Conservation (phyloP, 2,888 invertebrate genomes). For the Schizotus pectinicornis region DNA sequence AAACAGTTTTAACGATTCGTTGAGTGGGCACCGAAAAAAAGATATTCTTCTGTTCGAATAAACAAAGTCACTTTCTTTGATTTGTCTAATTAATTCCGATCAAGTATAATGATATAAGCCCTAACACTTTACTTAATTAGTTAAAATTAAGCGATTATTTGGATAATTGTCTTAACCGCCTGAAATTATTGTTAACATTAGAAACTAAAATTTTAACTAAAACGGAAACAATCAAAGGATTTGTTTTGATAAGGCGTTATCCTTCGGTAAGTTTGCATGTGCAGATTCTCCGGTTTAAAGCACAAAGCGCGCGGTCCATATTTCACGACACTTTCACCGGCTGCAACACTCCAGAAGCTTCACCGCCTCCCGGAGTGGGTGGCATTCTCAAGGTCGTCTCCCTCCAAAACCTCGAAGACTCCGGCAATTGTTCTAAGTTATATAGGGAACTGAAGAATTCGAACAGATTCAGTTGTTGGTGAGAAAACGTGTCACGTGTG, state of each 20-base stretch:
- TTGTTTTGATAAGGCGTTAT: too few relatives aligned
- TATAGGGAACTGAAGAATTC: constrained; percentile 36
- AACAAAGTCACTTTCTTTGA: background rate
- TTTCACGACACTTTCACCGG: constrained; percentile 28
- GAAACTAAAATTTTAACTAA: too few relatives aligned
- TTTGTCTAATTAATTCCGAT: too few relatives aligned
- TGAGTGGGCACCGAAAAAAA: too few relatives aligned
- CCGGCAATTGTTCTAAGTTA: constrained; percentile 33
- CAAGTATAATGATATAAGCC: too few relatives aligned
- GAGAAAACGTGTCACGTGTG: constrained; percentile 29
- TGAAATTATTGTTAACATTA: too few relatives aligned
- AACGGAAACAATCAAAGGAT: too few relatives aligned
- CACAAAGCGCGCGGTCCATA: background rate
- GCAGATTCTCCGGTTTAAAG: too few relatives aligned
- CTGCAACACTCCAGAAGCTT: constrained; percentile 18
- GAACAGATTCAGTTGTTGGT: constrained; percentile 31
- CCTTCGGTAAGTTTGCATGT: too few relatives aligned
- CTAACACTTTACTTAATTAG: too few relatives aligned
- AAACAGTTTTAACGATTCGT: background rate
- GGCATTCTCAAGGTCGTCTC: constrained; percentile 34
- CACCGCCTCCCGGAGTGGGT: constrained; percentile 16
- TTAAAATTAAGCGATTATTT: too few relatives aligned
- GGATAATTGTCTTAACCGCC: too few relatives aligned
- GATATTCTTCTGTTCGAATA: background rate
- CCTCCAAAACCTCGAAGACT: constrained; percentile 29